A percentile compares a stretch with the other conserved stretches of the same genome.
Evolutionary conservation across 2,113 vertebrate species (phyloP).

Genomic region (Maccullochella peelii): DNA sequence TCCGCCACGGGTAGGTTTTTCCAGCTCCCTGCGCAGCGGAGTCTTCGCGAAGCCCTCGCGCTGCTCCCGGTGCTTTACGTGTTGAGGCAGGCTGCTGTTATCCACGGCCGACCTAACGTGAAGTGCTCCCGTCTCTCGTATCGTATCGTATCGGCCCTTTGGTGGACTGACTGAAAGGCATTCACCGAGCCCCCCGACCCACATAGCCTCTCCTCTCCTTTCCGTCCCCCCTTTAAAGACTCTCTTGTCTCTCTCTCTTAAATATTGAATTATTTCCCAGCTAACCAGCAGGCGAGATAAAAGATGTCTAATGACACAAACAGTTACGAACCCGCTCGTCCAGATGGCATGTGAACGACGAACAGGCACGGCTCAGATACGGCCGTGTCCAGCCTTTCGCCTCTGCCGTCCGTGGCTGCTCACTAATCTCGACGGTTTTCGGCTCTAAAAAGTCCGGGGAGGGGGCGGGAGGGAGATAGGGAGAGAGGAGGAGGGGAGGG

Average conservation of each 20-base stretch:
- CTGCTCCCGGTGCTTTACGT: constrained; percentile 70
- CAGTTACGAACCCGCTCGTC: constrained; percentile 83
- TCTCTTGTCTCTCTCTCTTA: constrained; percentile 28
- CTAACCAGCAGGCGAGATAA: constrained; percentile 77
- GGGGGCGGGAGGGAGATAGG: constrained; percentile 21
- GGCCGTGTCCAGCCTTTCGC: constrained; percentile 77
- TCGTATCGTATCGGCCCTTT: constrained; percentile 78
- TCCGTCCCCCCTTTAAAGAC: neutral
- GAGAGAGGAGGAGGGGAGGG: constrained; percentile 23
- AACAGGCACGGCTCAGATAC: constrained; percentile 71
- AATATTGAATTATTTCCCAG: constrained; percentile 76
- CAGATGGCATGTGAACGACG: constrained; percentile 78
- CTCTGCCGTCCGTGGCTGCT: constrained; percentile 76
- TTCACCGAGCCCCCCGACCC: constrained; percentile 73
- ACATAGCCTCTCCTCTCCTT: constrained; percentile 70
- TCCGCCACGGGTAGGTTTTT: constrained; percentile 47
- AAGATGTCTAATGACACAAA: constrained; percentile 83
- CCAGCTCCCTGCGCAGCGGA: constrained; percentile 79
- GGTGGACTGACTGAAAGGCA: constrained; percentile 67
- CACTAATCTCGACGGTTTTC: constrained; percentile 86
- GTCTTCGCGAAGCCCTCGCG: constrained; percentile 70
- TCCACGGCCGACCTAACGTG: constrained; percentile 70
- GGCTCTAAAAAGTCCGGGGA: constrained; percentile 85
- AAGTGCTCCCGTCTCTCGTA: constrained; percentile 69
- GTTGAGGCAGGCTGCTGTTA: constrained; percentile 77